Conservation (phyloP, 2,797 vertebrate species). For the Holocentrus rufus region DNA sequence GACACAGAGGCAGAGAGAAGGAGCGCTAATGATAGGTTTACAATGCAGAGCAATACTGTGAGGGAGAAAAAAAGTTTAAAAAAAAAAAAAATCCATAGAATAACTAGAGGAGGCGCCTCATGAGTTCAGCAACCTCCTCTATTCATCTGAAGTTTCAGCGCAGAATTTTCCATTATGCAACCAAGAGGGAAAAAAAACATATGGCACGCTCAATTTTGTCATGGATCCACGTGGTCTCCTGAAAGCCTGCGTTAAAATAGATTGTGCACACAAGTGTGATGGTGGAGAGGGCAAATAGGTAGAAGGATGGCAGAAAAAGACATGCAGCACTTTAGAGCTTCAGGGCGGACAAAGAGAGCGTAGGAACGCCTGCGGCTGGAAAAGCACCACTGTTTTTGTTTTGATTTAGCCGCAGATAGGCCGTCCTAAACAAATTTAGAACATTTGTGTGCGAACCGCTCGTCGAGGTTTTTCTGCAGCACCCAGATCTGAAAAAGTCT, state of each 20-base stretch:
- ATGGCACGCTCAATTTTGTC: slow-evolving; percentile 45
- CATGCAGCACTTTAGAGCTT: slow-evolving; percentile 10
- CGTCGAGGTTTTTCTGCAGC: slow-evolving; percentile 30
- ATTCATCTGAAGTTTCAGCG: slow-evolving; percentile 28
- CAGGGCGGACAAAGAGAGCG: background rate
- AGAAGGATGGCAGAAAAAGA: slow-evolving; percentile 20
- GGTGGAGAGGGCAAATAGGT: background rate
- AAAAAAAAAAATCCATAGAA: slow-evolving; percentile 32
- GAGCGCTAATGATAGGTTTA: slow-evolving; percentile 56
- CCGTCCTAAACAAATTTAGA: slow-evolving; percentile 3
- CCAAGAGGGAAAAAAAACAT: slow-evolving; percentile 36
- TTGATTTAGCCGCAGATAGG: slow-evolving; percentile 21
- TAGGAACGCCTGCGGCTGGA: slow-evolving; percentile 21
- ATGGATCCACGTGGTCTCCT: slow-evolving; percentile 33
- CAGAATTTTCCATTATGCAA: slow-evolving; percentile 50
- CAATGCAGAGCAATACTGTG: slow-evolving; percentile 27
- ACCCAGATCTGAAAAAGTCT: slow-evolving; percentile 55
- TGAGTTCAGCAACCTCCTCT: slow-evolving; percentile 29
- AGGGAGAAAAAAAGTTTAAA: slow-evolving; percentile 27
- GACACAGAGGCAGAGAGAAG: slow-evolving; percentile 22
- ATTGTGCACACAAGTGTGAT: slow-evolving; percentile 18
- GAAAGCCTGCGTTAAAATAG: slow-evolving; percentile 38
- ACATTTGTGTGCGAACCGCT: slow-evolving; percentile 34
- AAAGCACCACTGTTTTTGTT: slow-evolving; percentile 50
- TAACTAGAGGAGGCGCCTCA: slow-evolving; percentile 18